These are phyloP conservation scores for Charaxes varanes DNA, from an alignment of 1,140 invertebrate genomes.

Conservation along the genomic window DNA sequence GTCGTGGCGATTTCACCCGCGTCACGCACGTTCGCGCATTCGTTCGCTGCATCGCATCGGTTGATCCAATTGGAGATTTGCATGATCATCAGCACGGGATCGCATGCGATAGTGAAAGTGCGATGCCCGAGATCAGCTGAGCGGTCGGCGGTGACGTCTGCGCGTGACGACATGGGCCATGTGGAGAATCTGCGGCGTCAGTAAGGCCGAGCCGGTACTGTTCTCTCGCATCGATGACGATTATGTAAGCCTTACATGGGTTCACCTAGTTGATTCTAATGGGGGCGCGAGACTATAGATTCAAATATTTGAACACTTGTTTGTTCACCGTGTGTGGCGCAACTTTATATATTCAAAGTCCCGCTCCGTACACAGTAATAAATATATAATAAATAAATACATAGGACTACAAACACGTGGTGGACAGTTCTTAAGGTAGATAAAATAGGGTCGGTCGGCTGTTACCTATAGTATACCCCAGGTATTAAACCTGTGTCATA, in stretches of 20 bases:
- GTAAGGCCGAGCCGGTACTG: slow-evolving; percentile 57
- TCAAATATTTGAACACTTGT: too few relatives aligned
- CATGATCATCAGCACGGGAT: slow-evolving; percentile 34
- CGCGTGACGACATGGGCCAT: slow-evolving; percentile 59
- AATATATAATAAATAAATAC: too few relatives aligned
- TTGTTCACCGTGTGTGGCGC: too few relatives aligned
- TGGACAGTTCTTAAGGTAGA: too few relatives aligned
- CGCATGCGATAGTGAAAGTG: slow-evolving; percentile 53
- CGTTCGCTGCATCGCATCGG: slow-evolving; percentile 34
- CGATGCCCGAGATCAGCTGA: slow-evolving; percentile 48
- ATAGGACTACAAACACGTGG: too few relatives aligned
- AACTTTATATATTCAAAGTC: too few relatives aligned
- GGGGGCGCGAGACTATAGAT: too few relatives aligned
- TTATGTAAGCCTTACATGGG: slow-evolving; percentile 48
- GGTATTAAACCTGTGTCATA: too few relatives aligned
- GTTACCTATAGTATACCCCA: too few relatives aligned
- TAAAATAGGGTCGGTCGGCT: too few relatives aligned
- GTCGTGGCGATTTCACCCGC: slow-evolving; percentile 62
- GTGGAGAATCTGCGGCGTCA: slow-evolving; percentile 68
- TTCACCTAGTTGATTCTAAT: slow-evolving; percentile 8
- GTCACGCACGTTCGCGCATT: slow-evolving; percentile 57
- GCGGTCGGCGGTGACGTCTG: slow-evolving; percentile 38
- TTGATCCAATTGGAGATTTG: slow-evolving; percentile 54
- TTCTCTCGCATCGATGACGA: slow-evolving; percentile 53
- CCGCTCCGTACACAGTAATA: too few relatives aligned